Evolutionary conservation across 2,888 invertebrate genomes (phyloP), one percentile per base, ranked within the genome.

Genomic region (Eupithecia vulgata): DNA sequence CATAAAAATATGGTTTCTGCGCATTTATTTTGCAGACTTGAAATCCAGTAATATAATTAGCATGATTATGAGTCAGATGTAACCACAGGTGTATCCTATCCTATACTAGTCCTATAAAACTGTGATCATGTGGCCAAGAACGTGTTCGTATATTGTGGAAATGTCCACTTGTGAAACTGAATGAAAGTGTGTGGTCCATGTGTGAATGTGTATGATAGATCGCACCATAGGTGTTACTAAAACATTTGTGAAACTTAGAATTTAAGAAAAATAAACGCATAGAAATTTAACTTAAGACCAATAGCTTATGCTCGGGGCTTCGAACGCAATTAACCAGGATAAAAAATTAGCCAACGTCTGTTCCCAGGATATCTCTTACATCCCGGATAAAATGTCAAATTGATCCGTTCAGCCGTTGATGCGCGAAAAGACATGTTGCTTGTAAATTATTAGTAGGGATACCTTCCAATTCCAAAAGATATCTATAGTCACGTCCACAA

Each of bases 61-160:
- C 52, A 10, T 52, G 52, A 21, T 52, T 52, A 52, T 21, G 52
- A 52, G 52, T 59, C 59, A 59, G 25, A 30, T 6, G 30, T 30
- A 21, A 48, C 48, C 25, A 59, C 57, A 59, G 57, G 25, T 59
- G 21, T 59, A 59, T 25, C 25, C 25, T 25, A 25, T 48, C 8
- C 57, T 30, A 13, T 13, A 13, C 25, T 30, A 25, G 25, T 59
- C 48, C n/a, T 48, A n/a, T 59, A n/a, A 59, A 59, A 25, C 48
- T 74, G 65, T 72, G 68, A 68, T 74, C 76, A 61, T 76, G 76
- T 78, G 78, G 67, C 70, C 25, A 68, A 57, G 45, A 78, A 78
- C 73, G 78, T 76, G 76, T 68, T 75, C 77, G 75, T 77, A 78
- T 75, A 75, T 78, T 76, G 75, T 74, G 78, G 75, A 76, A 78